Percentiles rank a stretch among this genome's conserved stretches.
phyloP scores from a whole-genome alignment of 2,888 invertebrate genomes.

The Dynastes maya region DNA sequence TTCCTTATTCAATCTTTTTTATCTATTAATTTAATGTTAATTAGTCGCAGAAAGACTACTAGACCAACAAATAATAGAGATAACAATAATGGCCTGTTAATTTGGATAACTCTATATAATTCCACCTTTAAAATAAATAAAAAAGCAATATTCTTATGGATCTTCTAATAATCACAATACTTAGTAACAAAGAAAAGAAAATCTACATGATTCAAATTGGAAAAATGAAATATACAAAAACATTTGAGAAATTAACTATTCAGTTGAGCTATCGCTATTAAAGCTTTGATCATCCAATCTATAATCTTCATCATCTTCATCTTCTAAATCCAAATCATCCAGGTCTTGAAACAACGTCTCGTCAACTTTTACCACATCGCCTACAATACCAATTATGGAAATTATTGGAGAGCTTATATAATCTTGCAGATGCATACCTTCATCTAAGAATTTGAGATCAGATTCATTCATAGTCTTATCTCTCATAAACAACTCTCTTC shows the following conservation, averaged over 20 bases:
- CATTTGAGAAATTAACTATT: slow-evolving; percentile 5
- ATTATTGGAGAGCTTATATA: neutral
- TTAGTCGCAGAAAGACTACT: too few species aligned
- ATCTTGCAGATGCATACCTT: slow-evolving; percentile 73
- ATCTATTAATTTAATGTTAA: too few species aligned
- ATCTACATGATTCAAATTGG: neutral
- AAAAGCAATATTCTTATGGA: neutral
- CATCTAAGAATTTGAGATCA: slow-evolving; percentile 95
- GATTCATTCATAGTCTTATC: slow-evolving; percentile 96
- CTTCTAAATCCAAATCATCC: slow-evolving; percentile 84
- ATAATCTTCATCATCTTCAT: slow-evolving; percentile 69
- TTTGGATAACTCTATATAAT: too few species aligned
- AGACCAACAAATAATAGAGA: too few species aligned
- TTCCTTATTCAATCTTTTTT: too few species aligned
- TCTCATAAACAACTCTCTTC: slow-evolving; percentile 92
- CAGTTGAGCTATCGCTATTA: slow-evolving; percentile 43
- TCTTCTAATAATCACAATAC: slow-evolving; percentile 4
- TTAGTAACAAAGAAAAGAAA: slow-evolving; percentile 37
- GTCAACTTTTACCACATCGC: slow-evolving; percentile 91
- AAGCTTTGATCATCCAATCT: slow-evolving; percentile 46
- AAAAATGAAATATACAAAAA: neutral
- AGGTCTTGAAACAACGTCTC: slow-evolving; percentile 94
- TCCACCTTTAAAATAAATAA: neutral
- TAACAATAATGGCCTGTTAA: too few species aligned
- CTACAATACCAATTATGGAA: slow-evolving; percentile 67